Conservation (phyloP, 2,113 vertebrate genomes). For the Sylvilagus bachmani region DNA sequence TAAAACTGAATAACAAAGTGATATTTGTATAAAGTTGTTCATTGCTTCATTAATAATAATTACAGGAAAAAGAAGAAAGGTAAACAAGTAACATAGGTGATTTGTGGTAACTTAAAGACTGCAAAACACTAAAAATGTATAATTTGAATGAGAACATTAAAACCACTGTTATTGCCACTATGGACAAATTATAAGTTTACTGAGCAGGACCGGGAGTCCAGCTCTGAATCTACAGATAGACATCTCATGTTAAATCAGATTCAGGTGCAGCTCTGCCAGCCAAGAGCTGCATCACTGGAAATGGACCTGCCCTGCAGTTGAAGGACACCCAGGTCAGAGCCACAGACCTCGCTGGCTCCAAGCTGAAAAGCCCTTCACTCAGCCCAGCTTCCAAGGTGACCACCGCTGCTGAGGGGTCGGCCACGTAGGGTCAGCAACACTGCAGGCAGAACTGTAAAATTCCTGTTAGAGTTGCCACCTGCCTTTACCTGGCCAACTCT, state of each 20-base stretch:
- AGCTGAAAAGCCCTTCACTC: too few species aligned
- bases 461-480: too few species aligned
- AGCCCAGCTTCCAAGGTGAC: too few species aligned
- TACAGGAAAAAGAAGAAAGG: slow-evolving; percentile 2
- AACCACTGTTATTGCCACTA: background rate
- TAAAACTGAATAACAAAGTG: background rate
- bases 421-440: too few species aligned
- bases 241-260: background rate
- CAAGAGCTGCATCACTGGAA: too few species aligned
- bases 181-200: background rate
- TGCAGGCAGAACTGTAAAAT: too few species aligned
- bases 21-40: background rate
- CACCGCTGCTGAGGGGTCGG: too few species aligned
- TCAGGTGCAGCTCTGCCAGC: too few species aligned
- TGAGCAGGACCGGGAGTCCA: background rate
- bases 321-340: too few species aligned
- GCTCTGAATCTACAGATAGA: background rate
- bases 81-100: background rate
- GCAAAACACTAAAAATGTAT: background rate
- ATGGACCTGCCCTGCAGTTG: too few species aligned
- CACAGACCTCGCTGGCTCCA: too few species aligned
- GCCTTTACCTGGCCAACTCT: too few species aligned
- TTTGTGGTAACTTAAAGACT: background rate
- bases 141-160: background rate
- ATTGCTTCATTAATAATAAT: background rate